These are phyloP conservation scores for Callaeas wilsoni DNA, from an alignment of 2,113 vertebrate genomes.

Conservation along the genomic window DNA sequence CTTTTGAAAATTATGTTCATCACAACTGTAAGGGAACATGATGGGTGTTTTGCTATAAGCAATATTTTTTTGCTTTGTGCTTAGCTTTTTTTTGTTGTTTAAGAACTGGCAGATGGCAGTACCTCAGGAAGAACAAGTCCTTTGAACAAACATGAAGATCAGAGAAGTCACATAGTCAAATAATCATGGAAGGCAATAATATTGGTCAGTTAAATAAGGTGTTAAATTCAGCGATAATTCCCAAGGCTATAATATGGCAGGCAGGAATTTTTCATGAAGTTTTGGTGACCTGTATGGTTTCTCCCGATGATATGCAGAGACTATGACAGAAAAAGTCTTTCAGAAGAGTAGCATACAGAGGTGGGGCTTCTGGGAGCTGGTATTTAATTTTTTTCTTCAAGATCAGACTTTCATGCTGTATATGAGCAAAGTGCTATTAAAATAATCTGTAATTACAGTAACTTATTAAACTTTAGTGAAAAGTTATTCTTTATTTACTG, in stretches of 20 bases:
- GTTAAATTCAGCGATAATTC: background rate
- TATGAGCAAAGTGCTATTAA: background rate
- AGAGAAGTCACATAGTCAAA: background rate
- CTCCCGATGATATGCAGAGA: background rate
- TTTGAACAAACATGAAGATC: background rate
- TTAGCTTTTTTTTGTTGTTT: background rate
- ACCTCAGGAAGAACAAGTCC: background rate
- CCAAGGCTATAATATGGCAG: background rate
- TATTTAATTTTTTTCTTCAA: background rate
- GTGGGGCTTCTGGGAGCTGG: background rate
- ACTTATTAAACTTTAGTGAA: background rate
- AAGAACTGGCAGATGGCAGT: background rate
- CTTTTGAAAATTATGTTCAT: background rate
- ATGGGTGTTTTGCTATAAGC: background rate
- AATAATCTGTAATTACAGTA: constrained; percentile 15
- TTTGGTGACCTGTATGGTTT: background rate
- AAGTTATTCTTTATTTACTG: background rate
- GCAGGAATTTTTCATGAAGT: background rate
- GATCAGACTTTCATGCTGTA: background rate
- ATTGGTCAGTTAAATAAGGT: background rate
- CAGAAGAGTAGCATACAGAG: background rate
- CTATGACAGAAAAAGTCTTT: background rate
- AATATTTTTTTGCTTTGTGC: background rate
- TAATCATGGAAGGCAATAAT: background rate
- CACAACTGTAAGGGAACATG: background rate